Percentiles rank a stretch among this genome's conserved stretches.
Conservation (phyloP, 2,888 invertebrate genomes). For the Mayetiola destructor region DNA sequence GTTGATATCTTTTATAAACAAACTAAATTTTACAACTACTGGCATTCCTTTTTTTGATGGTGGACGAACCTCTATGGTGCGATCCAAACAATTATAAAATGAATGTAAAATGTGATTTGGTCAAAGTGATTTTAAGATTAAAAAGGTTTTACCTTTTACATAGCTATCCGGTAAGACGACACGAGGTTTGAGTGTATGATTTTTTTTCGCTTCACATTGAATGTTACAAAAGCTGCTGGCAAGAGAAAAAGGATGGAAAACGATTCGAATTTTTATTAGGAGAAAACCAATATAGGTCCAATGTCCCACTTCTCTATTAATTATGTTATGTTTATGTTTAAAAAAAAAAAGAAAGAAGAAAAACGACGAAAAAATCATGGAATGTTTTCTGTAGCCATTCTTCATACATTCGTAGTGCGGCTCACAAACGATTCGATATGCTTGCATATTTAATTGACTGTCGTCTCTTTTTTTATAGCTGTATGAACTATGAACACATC, state of each 20-base stretch:
- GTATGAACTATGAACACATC: too few species aligned
- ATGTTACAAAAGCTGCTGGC: neutral
- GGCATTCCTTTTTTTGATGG: conserved; percentile 57
- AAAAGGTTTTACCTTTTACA: conserved; percentile 52
- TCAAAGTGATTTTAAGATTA: neutral
- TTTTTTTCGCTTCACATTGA: conserved; percentile 36
- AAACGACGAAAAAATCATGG: too few species aligned
- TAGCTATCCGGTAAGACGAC: conserved; percentile 58
- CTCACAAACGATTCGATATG: too few species aligned
- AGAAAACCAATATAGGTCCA: too few species aligned
- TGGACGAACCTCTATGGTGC: conserved; percentile 54
- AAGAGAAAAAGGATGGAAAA: too few species aligned
- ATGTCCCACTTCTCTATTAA: too few species aligned
- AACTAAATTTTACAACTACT: conserved; percentile 62
- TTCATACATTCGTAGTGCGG: too few species aligned
- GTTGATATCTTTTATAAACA: conserved; percentile 73
- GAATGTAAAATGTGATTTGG: neutral
- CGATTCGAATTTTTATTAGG: too few species aligned
- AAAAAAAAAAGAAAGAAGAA: too few species aligned
- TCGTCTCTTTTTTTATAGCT: neutral
- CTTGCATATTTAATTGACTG: neutral
- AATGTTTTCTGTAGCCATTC: too few species aligned
- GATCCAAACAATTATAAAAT: neutral
- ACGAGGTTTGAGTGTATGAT: conserved; percentile 49
- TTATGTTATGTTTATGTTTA: too few species aligned